Conservation (phyloP, 2,888 invertebrate genomes). For the Nemotelus nigrinus region DNA sequence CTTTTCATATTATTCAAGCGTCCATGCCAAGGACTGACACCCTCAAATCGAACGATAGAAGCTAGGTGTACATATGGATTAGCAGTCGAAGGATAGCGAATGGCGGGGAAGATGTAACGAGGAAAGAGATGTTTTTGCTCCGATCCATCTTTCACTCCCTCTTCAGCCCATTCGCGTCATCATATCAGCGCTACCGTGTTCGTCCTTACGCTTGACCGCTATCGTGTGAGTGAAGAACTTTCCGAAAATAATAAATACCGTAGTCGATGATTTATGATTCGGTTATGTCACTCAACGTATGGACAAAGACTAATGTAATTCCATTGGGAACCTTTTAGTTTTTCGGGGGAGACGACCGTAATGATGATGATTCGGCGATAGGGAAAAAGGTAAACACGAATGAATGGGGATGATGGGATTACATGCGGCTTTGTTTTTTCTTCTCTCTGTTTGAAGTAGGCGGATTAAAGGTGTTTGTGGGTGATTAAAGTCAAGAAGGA, state of each 20-base stretch:
- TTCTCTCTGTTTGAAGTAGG: too few species aligned
- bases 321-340: constrained; percentile 24
- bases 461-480: too few species aligned
- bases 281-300: constrained; percentile 51
- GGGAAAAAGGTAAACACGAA: neutral
- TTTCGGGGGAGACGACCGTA: constrained; percentile 3
- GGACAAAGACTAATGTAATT: constrained; percentile 51
- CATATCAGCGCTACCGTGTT: neutral
- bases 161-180: too few species aligned
- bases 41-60: constrained; percentile 17
- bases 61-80: neutral
- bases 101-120: too few species aligned
- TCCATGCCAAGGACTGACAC: neutral
- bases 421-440: too few species aligned
- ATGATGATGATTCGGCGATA: constrained; percentile 27
- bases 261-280: constrained; percentile 50
- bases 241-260: constrained; percentile 51
- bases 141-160: too few species aligned
- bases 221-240: constrained; percentile 31
- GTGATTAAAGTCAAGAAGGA: too few species aligned
- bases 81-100: too few species aligned
- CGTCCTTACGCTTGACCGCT: constrained; percentile 24
- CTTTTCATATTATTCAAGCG: neutral
- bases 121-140: too few species aligned
- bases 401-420: too few species aligned